A percentile compares a stretch with the other conserved stretches of the same genome.
These are phyloP conservation scores for Pristionchus mayeri DNA, from an alignment of 2,888 invertebrate species.

Conservation along the genomic window DNA sequence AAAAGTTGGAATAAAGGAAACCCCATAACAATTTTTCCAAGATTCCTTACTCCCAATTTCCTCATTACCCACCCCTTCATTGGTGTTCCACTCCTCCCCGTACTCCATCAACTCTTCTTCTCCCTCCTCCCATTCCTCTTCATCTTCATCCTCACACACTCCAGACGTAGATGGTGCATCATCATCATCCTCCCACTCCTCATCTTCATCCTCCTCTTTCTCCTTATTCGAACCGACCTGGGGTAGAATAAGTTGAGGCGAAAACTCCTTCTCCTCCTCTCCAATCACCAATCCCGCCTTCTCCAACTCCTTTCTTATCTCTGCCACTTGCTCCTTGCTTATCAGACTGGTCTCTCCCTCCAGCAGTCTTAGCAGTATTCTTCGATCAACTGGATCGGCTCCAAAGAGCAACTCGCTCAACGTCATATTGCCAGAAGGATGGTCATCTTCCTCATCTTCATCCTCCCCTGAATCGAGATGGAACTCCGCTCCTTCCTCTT, in stretches of 20 bases:
- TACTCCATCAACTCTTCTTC: slow-evolving; percentile 34
- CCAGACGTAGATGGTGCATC: not conserved
- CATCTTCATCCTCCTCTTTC: not conserved
- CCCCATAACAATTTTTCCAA: too few species aligned
- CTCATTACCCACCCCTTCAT: not conserved
- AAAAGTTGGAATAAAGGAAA: too few species aligned
- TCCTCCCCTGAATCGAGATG: too few species aligned
- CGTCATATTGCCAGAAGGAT: not conserved
- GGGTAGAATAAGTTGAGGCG: not conserved
- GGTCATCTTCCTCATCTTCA: not conserved
- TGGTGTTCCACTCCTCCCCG: slow-evolving; percentile 17
- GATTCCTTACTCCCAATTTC: too few species aligned
- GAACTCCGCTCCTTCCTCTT: too few species aligned
- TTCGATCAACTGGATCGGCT: slow-evolving; percentile 17
- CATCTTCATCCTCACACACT: slow-evolving; percentile 24
- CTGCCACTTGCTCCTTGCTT: not conserved
- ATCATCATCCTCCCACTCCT: slow-evolving; percentile 1
- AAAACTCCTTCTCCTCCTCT: slow-evolving; percentile 2
- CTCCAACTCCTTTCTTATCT: slow-evolving; percentile 6
- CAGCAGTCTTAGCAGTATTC: slow-evolving; percentile 1
- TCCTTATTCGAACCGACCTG: not conserved
- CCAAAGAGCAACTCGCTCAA: slow-evolving; percentile 13
- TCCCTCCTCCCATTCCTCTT: slow-evolving; percentile 25
- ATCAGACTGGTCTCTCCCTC: not conserved
- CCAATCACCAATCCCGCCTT: slow-evolving; percentile 23